These are phyloP conservation scores for Amphiura filiformis DNA, from an alignment of 35 echinoderm and acorn worm species.

Conservation along the genomic window DNA sequence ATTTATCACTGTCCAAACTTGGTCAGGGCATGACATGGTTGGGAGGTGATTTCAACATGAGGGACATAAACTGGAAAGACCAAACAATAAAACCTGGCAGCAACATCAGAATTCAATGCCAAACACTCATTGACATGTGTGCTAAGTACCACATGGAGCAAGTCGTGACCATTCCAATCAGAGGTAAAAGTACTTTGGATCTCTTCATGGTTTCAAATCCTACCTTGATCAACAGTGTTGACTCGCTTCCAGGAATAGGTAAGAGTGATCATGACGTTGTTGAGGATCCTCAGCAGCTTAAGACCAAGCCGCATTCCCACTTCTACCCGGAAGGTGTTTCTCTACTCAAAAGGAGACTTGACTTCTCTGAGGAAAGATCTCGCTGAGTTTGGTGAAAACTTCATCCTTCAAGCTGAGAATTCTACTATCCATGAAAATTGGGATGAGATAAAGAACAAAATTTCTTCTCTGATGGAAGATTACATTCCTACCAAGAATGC, in stretches of 20 bases:
- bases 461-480: not conserved
- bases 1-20: not conserved
- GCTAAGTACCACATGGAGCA: not conserved
- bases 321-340: not conserved
- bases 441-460: not conserved
- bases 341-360: not conserved
- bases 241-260: not conserved
- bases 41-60: slow-evolving; percentile 24
- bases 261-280: not conserved
- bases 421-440: not conserved
- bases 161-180: not conserved
- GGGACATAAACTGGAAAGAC: slow-evolving; percentile 13
- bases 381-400: not conserved
- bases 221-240: not conserved
- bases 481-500: slow-evolving; percentile 14
- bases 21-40: not conserved
- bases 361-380: not conserved
- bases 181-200: not conserved
- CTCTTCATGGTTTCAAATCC: not conserved
- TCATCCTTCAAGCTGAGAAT: not conserved
- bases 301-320: not conserved
- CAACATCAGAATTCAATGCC: not conserved
- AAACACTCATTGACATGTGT: not conserved
- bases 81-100: slow-evolving; percentile 13
- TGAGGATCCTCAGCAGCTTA: not conserved